Evolutionary conservation across 2,113 vertebrate genomes (phyloP).

Genomic region (Peromyscus polionotus): DNA sequence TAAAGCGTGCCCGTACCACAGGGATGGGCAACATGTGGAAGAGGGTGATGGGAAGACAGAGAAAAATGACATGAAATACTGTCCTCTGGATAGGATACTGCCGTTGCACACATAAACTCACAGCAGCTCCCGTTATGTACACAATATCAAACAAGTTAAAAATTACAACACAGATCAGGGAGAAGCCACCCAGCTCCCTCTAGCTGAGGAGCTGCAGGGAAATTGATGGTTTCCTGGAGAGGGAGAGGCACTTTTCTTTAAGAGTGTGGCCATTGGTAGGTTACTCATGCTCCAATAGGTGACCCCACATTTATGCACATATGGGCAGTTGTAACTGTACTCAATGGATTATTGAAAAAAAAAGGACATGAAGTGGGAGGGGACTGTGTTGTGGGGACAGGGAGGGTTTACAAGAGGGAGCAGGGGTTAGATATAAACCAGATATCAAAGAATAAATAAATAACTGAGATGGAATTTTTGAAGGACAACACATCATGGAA

Average conservation of each 20-base stretch:
- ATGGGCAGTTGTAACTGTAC: neutral
- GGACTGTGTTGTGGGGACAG: neutral
- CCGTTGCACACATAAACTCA: neutral
- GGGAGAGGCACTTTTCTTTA: neutral
- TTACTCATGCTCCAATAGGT: neutral
- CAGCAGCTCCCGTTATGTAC: neutral
- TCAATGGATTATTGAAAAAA: neutral
- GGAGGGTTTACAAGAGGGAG: neutral
- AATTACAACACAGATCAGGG: neutral
- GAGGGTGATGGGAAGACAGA: neutral
- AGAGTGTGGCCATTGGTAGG: neutral
- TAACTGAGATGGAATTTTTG: neutral
- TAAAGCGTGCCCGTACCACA: too few relatives aligned
- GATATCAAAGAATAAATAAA: neutral
- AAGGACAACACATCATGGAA: rapidly evolving
- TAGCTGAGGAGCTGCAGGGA: neutral
- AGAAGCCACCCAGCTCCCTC: neutral
- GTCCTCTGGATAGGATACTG: neutral
- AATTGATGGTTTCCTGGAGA: neutral
- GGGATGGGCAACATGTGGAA: neutral
- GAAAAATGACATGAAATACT: neutral
- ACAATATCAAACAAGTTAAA: neutral
- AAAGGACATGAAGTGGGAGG: neutral
- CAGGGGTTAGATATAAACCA: neutral
- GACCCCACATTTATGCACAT: neutral